Evolutionary conservation across 92 coral and sea anemone genomes (phyloP).

Genomic region (Montipora capitata): DNA sequence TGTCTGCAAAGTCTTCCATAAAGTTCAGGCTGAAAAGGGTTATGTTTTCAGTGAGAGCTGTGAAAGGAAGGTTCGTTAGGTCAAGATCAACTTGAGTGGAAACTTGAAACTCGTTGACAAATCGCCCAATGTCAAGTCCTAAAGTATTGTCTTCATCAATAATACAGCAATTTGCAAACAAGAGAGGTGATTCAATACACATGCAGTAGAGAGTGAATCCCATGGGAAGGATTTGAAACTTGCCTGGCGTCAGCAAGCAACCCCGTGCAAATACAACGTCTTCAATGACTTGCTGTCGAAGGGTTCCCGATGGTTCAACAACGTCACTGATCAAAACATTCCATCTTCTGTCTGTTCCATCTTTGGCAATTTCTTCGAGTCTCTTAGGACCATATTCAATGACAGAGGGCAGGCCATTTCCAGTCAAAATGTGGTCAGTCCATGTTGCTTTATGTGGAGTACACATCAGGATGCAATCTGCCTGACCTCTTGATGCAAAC

Average conservation of each 20-base stretch:
- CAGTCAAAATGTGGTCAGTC: slow-evolving; percentile 46
- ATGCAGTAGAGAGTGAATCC: slow-evolving; percentile 75
- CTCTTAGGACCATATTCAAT: slow-evolving; percentile 68
- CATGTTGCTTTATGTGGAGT: slow-evolving; percentile 58
- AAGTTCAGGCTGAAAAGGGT: slow-evolving; percentile 81
- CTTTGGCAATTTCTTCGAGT: slow-evolving; percentile 83
- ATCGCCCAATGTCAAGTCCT: slow-evolving; percentile 86
- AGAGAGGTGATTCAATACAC: slow-evolving; percentile 85
- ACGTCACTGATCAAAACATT: slow-evolving; percentile 82
- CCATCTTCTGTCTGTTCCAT: slow-evolving; percentile 76
- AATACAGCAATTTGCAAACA: slow-evolving; percentile 82
- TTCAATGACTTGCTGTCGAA: slow-evolving; percentile 89
- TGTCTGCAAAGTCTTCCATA: slow-evolving; percentile 68
- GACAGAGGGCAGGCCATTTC: slow-evolving; percentile 52
- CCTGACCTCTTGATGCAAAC: slow-evolving; percentile 70
- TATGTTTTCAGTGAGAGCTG: slow-evolving; percentile 66
- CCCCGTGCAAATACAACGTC: slow-evolving; percentile 95
- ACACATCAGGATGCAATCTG: slow-evolving; percentile 64
- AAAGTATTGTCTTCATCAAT: slow-evolving; percentile 80
- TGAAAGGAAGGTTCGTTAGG: slow-evolving; percentile 77
- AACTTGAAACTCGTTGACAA: slow-evolving; percentile 92
- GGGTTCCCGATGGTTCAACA: slow-evolving; percentile 92
- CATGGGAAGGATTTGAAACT: slow-evolving; percentile 80
- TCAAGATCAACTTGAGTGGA: slow-evolving; percentile 88
- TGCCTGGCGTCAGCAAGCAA: slow-evolving; percentile 74